A percentile compares a stretch with the other conserved stretches of the same genome.
Conservation (phyloP, 2,888 invertebrate species). For the Heliconius erato region DNA sequence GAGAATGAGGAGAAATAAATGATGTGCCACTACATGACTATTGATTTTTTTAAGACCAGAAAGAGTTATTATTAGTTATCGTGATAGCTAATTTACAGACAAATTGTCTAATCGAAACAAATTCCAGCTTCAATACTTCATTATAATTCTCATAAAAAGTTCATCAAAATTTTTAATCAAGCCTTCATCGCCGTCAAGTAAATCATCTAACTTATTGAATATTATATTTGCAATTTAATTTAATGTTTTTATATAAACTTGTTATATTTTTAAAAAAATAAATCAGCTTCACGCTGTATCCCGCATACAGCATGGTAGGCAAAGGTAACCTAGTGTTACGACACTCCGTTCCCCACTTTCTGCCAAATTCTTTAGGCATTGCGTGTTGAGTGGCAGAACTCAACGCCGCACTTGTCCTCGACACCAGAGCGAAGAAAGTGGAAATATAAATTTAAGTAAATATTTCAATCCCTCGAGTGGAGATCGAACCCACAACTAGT, state of each 20-base stretch:
- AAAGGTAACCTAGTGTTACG: too few species aligned
- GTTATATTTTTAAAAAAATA: background rate
- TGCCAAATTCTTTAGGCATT: too few species aligned
- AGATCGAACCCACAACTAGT: too few species aligned
- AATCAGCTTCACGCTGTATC: too few species aligned
- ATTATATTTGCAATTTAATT: conserved; percentile 9
- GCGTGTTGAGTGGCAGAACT: too few species aligned
- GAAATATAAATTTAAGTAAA: too few species aligned
- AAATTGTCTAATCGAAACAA: background rate
- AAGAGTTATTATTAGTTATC: background rate
- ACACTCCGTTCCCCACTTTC: too few species aligned
- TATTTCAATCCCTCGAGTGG: too few species aligned
- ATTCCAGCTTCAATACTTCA: background rate
- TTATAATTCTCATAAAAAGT: conserved; percentile 1
- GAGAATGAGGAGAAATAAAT: too few species aligned
- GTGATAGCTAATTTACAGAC: background rate
- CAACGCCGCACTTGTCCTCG: too few species aligned
- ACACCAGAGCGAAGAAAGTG: too few species aligned
- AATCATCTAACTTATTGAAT: conserved; percentile 9
- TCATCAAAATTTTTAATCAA: conserved; percentile 18
- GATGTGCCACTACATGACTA: background rate
- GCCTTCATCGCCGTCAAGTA: conserved; percentile 7
- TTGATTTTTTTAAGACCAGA: background rate
- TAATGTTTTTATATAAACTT: background rate
- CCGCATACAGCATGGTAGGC: too few species aligned